Conservation (phyloP, 2,797 vertebrate species). For the Takifugu ocellatus region DNA sequence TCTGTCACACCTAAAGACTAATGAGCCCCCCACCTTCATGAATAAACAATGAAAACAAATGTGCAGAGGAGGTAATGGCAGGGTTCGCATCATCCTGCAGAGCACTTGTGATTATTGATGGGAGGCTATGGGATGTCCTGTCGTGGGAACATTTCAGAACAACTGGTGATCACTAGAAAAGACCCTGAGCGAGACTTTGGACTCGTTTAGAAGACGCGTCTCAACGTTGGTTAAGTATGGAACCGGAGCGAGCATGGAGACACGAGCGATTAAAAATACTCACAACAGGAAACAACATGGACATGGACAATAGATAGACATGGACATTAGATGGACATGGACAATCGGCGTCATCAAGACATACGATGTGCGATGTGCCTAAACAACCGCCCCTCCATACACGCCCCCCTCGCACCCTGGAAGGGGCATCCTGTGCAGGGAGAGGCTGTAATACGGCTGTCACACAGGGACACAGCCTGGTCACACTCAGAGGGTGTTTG, state of each 20-base stretch:
- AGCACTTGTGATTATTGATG: neutral
- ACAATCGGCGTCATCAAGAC: too few species aligned
- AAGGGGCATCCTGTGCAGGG: slow-evolving; percentile 23
- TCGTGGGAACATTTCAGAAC: too few species aligned
- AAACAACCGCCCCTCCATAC: neutral
- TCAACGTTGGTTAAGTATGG: too few species aligned
- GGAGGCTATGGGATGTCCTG: neutral
- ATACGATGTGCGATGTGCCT: too few species aligned
- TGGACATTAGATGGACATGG: neutral
- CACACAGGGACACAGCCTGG: slow-evolving; percentile 7
- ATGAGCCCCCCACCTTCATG: slow-evolving; percentile 49
- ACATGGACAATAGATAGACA: slow-evolving; percentile 6
- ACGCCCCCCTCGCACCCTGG: slow-evolving; percentile 21
- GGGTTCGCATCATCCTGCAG: neutral
- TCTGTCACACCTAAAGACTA: slow-evolving; percentile 57
- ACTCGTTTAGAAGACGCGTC: too few species aligned
- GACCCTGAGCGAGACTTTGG: too few species aligned
- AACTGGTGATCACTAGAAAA: too few species aligned
- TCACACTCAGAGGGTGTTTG: too few species aligned
- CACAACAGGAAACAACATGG: slow-evolving; percentile 13
- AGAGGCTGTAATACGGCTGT: slow-evolving; percentile 50
- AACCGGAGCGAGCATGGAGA: too few species aligned
- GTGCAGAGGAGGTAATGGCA: slow-evolving; percentile 15
- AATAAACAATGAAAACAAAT: slow-evolving; percentile 67
- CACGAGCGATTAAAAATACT: slow-evolving; percentile 19